phyloP scores from a whole-genome alignment of 2,113 vertebrate species.

The Nycticryphes semicollaris region DNA sequence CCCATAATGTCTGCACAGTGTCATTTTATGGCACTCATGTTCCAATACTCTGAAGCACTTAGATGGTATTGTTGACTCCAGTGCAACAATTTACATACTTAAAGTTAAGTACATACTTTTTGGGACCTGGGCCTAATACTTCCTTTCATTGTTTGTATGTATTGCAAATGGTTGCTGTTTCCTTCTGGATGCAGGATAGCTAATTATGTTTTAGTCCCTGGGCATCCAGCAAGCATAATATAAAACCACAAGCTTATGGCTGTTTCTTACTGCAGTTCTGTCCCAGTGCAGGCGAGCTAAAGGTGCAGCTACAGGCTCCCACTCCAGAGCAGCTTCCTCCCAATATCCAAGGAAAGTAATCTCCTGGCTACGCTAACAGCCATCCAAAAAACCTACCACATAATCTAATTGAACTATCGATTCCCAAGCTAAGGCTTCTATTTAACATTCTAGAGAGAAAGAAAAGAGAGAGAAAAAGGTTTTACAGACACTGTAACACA shows the following conservation, averaged over 20 bases:
- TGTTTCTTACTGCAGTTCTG: background rate
- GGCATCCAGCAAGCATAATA: conserved; percentile 15
- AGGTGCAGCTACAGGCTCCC: conserved; percentile 12
- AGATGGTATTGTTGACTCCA: background rate
- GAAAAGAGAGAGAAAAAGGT: conserved; percentile 33
- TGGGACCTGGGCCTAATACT: conserved; percentile 28
- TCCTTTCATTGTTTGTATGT: conserved; percentile 23
- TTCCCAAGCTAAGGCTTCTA: conserved; percentile 67
- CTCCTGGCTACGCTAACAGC: conserved; percentile 65
- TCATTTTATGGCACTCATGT: background rate
- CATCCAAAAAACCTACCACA: conserved; percentile 66
- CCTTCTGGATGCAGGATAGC: background rate
- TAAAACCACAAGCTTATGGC: conserved; percentile 39
- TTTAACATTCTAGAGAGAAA: conserved; percentile 75
- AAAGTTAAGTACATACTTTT: conserved; percentile 24
- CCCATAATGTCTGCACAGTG: background rate
- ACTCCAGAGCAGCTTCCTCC: conserved; percentile 17
- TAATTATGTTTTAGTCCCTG: conserved; percentile 54
- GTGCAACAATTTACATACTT: conserved; percentile 33
- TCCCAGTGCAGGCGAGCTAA: background rate
- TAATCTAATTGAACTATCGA: conserved; percentile 81
- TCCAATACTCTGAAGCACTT: conserved; percentile 5
- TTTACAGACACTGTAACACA: conserved; percentile 25
- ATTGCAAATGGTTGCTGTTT: conserved; percentile 47
- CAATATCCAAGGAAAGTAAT: conserved; percentile 64